Evolutionary conservation across 2,797 vertebrate species (phyloP).

Genomic region (Oreochromis mossambicus): DNA sequence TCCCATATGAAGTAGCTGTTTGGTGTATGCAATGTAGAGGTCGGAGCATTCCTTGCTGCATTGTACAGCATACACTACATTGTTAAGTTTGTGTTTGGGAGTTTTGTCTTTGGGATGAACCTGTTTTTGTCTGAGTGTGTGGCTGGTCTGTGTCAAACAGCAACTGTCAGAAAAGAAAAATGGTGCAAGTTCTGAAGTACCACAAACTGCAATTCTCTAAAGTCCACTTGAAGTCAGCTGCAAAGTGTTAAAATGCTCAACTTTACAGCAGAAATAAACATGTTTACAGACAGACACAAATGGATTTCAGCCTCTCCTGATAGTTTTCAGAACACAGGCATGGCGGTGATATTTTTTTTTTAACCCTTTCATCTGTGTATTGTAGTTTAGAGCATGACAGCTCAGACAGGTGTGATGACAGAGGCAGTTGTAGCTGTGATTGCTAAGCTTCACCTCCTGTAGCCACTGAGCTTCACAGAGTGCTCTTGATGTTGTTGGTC

Average conservation of each 20-base stretch:
- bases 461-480: rapidly evolving
- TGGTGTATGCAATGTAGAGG: rapidly evolving
- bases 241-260: no score
- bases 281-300: no score
- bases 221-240: no score
- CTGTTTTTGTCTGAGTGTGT: background rate
- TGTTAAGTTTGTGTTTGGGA: background rate
- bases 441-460: background rate
- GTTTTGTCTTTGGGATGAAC: background rate
- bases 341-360: no score
- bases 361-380: no score
- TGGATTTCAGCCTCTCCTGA: no score
- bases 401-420: no score
- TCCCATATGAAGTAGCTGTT: rapidly evolving
- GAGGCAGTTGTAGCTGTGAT: background rate
- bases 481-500: background rate
- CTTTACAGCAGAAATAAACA: no score
- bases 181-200: no score
- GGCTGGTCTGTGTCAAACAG: background rate
- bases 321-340: no score
- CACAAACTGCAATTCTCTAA: no score
- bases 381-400: no score
- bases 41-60: background rate
- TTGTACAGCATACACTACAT: background rate
- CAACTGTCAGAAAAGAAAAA: background rate